phyloP scores from a whole-genome alignment of 1,140 invertebrate genomes.

The Megalonaias nervosa region DNA sequence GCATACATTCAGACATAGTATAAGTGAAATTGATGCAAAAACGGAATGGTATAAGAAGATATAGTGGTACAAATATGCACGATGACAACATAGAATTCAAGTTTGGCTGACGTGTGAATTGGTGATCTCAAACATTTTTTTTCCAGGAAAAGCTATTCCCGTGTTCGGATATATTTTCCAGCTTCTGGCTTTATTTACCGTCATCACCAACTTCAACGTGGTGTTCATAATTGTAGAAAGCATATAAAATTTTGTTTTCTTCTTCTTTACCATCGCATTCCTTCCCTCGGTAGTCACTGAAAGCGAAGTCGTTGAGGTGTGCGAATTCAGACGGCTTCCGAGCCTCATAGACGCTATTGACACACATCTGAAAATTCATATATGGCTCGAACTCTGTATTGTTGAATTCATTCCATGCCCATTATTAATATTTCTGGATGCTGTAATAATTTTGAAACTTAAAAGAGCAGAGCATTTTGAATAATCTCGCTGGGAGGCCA shows the following conservation, averaged over 20 bases:
- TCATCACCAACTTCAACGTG: slow-evolving; percentile 8
- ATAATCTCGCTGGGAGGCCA: neutral
- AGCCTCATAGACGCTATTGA: neutral
- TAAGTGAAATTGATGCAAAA: no score
- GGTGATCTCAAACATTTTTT: slow-evolving; percentile 10
- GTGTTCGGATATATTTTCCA: slow-evolving; percentile 20
- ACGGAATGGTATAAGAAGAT: no score
- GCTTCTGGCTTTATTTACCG: slow-evolving; percentile 2
- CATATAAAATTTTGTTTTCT: slow-evolving; percentile 5
- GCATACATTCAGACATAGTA: no score
- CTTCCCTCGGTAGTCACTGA: neutral
- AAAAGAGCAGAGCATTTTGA: slow-evolving; percentile 3
- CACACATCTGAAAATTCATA: slow-evolving; percentile 6
- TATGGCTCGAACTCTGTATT: slow-evolving; percentile 17
- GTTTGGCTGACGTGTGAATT: no score
- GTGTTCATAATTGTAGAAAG: slow-evolving; percentile 7
- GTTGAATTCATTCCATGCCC: slow-evolving; percentile 24
- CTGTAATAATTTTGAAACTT: slow-evolving; percentile 17
- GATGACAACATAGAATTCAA: no score
- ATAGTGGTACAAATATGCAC: no score
- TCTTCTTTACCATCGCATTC: slow-evolving; percentile 7
- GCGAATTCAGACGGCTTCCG: slow-evolving; percentile 5
- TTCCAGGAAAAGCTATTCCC: slow-evolving; percentile 8
- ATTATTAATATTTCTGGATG: slow-evolving; percentile 17
- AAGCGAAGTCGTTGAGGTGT: slow-evolving; percentile 5